phyloP scores from a whole-genome alignment of 2,888 invertebrate species.

The Drosophila falleni region DNA sequence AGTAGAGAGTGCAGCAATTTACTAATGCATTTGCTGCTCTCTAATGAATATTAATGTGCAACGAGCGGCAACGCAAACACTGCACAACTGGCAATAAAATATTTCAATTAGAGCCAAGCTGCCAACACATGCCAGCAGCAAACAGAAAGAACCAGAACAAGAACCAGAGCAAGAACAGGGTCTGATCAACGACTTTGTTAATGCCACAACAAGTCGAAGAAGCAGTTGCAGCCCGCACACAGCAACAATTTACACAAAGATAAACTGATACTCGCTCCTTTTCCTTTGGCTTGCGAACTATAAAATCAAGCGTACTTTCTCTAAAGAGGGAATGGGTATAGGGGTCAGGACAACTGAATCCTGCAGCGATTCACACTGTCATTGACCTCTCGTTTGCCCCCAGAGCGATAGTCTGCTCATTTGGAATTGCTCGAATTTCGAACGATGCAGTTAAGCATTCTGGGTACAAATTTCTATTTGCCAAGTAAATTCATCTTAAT shows the following conservation, averaged over 20 bases:
- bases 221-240: constrained; percentile 37
- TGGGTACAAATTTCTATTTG: not conserved
- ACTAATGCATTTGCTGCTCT: constrained; percentile 72
- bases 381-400: constrained; percentile 17
- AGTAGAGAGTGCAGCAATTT: constrained; percentile 57
- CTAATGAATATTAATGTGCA: constrained; percentile 76
- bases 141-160: too few species aligned
- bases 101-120: constrained; percentile 74
- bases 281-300: constrained; percentile 34
- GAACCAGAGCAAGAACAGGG: constrained; percentile 12
- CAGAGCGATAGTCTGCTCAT: not conserved
- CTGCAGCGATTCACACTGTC: constrained; percentile 22
- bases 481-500: not conserved
- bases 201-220: constrained; percentile 67
- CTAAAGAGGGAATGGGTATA: not conserved
- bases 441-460: not conserved
- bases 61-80: constrained; percentile 2
- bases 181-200: constrained; percentile 74
- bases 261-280: constrained; percentile 52
- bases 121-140: constrained; percentile 63
- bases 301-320: constrained; percentile 40
- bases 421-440: constrained; percentile 24
- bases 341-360: constrained; percentile 6
- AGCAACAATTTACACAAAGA: constrained; percentile 34
- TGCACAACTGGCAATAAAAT: constrained; percentile 65